Evolutionary conservation across 2,888 invertebrate genomes (phyloP), one percentile per base, ranked within the genome.

Genomic region (Poecilus cupreus): DNA sequence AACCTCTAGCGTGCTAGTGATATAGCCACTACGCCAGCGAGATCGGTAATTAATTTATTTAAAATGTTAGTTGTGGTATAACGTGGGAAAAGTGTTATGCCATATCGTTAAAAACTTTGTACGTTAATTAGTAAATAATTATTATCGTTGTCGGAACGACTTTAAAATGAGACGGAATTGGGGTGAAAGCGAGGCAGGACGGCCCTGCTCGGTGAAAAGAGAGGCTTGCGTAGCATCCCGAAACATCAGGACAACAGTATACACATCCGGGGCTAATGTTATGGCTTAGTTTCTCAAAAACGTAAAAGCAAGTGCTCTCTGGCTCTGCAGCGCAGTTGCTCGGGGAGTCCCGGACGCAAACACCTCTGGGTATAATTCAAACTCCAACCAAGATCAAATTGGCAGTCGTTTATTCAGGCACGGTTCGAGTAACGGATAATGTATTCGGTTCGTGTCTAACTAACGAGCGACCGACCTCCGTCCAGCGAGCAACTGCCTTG

Each of bases 371-470:
- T 80, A 80, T 80, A 80, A 80, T 80, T 80, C 72, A 70, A 80
- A 80, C 80, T 80, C 57, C 80, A 80, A 80, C 72, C 80, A 80
- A 80, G 80, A 80, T 72, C 80, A 80, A 80, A 80, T 80, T 80
- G 80, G 72, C 80, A 80, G 80, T 72, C 80, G 80, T 80, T 80
- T 80, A 80, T 80, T 80, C 80, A 80, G 80, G 72, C 72, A 72
- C 72, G 80, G 80, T 80, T 80, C 80, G 57, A 72, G 51, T 80
- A 80, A 72, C 80, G 72, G 60, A 80, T 80, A 80, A 80, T 80
- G 80, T 80, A 80, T 80, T 80, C 80, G 80, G 80, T 80, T 80
- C 80, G 80, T 80, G 80, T 80, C 72, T 80, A 51, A 80, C 72
- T 80, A 80, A 80, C 80, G 72, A 80, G 80, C 80, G 79, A 54